Evolutionary conservation across 2,797 vertebrate genomes (phyloP), one percentile per base, ranked within the genome.

Genomic region (Mycteria americana): DNA sequence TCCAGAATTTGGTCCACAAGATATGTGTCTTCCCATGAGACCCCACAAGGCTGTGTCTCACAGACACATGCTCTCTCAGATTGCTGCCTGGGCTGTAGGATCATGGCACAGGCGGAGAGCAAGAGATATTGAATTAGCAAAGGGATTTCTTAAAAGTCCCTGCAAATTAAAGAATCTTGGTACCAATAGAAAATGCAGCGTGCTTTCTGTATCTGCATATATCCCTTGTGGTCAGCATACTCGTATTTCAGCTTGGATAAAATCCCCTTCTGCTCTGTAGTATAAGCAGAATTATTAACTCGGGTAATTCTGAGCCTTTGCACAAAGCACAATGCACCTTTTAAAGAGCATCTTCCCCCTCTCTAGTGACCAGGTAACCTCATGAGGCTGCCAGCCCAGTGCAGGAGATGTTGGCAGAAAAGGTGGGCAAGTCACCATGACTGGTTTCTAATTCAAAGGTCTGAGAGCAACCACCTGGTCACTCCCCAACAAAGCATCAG

Each of bases 361-460:
- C 33, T 37, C 13, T 28, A 35, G 57, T 57, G 54, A 18, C 18
- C 21, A 56, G 27, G 24, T 5, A 27, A 35, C 27, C 31, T 62
- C 46, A 67, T 10, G 13, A 79, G 2, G 25, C 11, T 68, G 14
- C 28, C 62, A 85, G 3, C 2, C 23, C 48, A 28, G 22, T 25
- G 30, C 35, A 24, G 48, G 45, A 78, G 10, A 16, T 70, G 12
- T 8, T 68, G 50, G 11, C 18, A 64, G 51, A 83, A 70, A 63
- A 54, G 2, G 6, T 54, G 53, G 7, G 3, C 10, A 46, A 31
- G 11, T 46, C 37, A 22, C 9, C 28, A 28, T 0, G 1, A 12
- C 13, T 72, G 39, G 25, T 60, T 88, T 74, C 25, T 41, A 18
- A 27, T 13, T 73, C 22, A 37, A 54, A 81, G 14, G 31, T 54